Evolutionary conservation across 2,888 invertebrate species (phyloP).

Genomic region (Mycalesis mineus): DNA sequence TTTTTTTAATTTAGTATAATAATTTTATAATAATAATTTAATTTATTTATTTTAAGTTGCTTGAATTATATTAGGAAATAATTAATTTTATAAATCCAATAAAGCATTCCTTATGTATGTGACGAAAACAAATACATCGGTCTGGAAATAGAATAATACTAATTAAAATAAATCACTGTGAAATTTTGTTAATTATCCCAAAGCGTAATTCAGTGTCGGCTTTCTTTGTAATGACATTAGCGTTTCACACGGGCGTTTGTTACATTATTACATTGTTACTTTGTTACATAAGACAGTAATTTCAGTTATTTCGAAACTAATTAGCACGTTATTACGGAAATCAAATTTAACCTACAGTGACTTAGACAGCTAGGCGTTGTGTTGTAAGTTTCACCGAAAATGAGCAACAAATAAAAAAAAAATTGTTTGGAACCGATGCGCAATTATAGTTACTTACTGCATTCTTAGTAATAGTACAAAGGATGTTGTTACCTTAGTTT

Average conservation of each 20-base stretch:
- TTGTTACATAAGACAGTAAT: not conserved
- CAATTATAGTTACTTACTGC: too few relatives aligned
- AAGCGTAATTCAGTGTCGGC: conserved; percentile 9
- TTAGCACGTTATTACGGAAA: not conserved
- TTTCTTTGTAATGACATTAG: conserved; percentile 16
- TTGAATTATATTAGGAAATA: too few relatives aligned
- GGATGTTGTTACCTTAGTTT: too few relatives aligned
- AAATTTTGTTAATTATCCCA: conserved; percentile 19
- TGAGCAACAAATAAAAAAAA: not conserved
- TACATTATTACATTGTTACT: not conserved
- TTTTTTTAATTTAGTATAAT: too few relatives aligned
- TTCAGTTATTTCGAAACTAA: conserved; percentile 2
- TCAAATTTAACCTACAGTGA: not conserved
- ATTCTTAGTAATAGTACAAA: too few relatives aligned
- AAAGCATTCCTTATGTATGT: conserved; percentile 4
- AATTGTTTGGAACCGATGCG: too few relatives aligned
- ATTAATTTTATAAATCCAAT: too few relatives aligned
- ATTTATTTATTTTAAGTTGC: too few relatives aligned
- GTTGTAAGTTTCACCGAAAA: not conserved
- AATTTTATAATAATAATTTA: too few relatives aligned
- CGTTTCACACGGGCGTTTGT: conserved; percentile 2
- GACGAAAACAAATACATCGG: conserved; percentile 13
- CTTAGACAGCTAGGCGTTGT: too few relatives aligned
- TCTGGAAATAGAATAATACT: conserved; percentile 8
- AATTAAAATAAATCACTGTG: conserved; percentile 21